phyloP scores from a whole-genome alignment of 2,113 vertebrate genomes.

The Monopterus albus region DNA sequence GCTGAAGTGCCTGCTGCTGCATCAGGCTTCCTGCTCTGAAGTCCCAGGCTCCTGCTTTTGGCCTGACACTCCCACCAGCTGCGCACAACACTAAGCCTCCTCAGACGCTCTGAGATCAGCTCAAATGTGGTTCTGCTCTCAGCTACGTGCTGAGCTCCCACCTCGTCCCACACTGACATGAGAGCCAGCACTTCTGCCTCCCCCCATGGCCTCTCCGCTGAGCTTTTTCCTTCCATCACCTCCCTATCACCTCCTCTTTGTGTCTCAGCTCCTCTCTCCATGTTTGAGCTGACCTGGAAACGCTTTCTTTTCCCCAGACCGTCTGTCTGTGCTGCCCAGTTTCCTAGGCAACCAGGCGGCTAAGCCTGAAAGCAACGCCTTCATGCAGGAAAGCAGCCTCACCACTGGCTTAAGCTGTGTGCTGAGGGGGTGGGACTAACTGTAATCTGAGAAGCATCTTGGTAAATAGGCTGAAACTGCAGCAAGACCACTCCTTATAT shows the following conservation, averaged over 20 bases:
- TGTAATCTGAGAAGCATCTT: conserved; percentile 93
- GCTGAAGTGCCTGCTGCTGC: conserved; percentile 76
- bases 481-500: conserved; percentile 68
- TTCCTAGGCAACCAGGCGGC: conserved; percentile 95
- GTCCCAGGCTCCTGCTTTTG: conserved; percentile 91
- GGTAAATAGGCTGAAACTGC: conserved; percentile 80
- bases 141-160: conserved; percentile 84
- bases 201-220: conserved; percentile 73
- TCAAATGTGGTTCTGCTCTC: conserved; percentile 91
- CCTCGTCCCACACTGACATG: conserved; percentile 89
- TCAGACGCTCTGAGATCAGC: conserved; percentile 90
- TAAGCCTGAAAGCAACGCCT: conserved; percentile 90
- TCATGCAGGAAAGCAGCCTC: conserved; percentile 86
- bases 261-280: conserved; percentile 88
- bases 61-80: conserved; percentile 91
- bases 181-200: conserved; percentile 89
- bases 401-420: conserved; percentile 96
- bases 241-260: conserved; percentile 79
- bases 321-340: conserved; percentile 90
- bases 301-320: conserved; percentile 84
- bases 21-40: conserved; percentile 84
- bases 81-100: conserved; percentile 87
- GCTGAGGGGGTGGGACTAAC: conserved; percentile 81
- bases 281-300: conserved; percentile 95
- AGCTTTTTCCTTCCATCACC: conserved; percentile 69